Evolutionary conservation across 1,140 invertebrate species (phyloP).

Genomic region (Lepidotrigona ventralis): DNA sequence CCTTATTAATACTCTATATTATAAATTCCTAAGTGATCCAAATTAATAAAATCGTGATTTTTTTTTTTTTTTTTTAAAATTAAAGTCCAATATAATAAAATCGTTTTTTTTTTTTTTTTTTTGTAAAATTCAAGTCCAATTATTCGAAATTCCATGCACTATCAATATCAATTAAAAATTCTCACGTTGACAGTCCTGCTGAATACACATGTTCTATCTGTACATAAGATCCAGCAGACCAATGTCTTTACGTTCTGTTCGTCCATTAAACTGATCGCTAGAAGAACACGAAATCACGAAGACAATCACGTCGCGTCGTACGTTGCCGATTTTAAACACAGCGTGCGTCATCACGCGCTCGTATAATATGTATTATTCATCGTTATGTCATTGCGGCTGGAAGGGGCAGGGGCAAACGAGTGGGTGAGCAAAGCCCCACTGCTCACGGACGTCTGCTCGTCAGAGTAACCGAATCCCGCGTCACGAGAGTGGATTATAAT

Average conservation of each 20-base stretch:
- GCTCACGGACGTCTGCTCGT: constrained; percentile 54
- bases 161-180: too few relatives aligned
- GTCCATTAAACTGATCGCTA: neutral
- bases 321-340: constrained; percentile 46
- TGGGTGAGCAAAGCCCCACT: constrained; percentile 37
- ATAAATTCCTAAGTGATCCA: too few relatives aligned
- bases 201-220: too few relatives aligned
- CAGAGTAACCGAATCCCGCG: constrained; percentile 62
- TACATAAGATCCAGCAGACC: too few relatives aligned
- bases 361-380: constrained; percentile 64
- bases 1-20: too few relatives aligned
- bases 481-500: constrained; percentile 66
- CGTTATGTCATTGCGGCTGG: constrained; percentile 34
- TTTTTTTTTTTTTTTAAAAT: too few relatives aligned
- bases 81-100: too few relatives aligned
- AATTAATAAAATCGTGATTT: too few relatives aligned
- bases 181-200: too few relatives aligned
- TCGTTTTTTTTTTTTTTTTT: too few relatives aligned
- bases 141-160: too few relatives aligned
- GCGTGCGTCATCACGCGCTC: constrained; percentile 32
- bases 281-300: neutral
- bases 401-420: constrained; percentile 4
- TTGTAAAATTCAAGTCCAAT: too few relatives aligned
- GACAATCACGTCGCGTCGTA: neutral
- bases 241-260: neutral